Base-by-base conservation (phyloP, 1,140 invertebrate species). In the Brachionus asplanchnoidis region DNA sequence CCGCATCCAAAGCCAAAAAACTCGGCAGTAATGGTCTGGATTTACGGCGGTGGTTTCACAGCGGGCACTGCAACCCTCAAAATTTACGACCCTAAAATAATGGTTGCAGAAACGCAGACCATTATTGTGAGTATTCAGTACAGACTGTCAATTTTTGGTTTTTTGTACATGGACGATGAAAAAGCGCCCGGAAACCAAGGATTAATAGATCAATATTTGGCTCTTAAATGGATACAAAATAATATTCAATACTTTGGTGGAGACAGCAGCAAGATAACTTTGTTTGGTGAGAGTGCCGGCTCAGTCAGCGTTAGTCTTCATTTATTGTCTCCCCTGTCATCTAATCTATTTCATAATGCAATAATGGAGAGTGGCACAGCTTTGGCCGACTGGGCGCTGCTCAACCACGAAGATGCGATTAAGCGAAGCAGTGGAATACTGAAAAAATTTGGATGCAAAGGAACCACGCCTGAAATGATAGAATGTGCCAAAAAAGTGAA, bases 251-350 rank as follows among this genome's bases (percentile, higher is more conserved):
- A 92, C 32, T 99, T 99, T 89, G 97, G 96, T 56, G 97, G 97
- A 1, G 97, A 98, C 90, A 94, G 95, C 8, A 92, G 95, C 86
- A 96, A 96, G 87, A 93, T 99, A 20, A 99, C 97, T 0, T 90
- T 99, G 11, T 97, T 98, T 88, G 97, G 96, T 12, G 97, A 99
- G 90, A 96, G 95, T 85, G 96, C 97, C 11, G 97, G 97, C 9
- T 96, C 95, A 1, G 95, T 95, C 9, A 95, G 95, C 46, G 95
- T 98, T 1, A 94, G 94, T n/a, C 91, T 98, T 87, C 96, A 98
- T 90, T 91, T 98, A 66, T 90, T 99, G 7, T 97, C 95, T 7
- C 95, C 95, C 0, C 91, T 97, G 23, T 92, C 90, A 86, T 91
- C 94, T 86, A 93, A 95, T 87, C 92, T 97, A 53, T 98, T 98